These are phyloP conservation scores for Aporophyla lueneburgensis DNA, from an alignment of 2,888 invertebrate species.

Conservation along the genomic window DNA sequence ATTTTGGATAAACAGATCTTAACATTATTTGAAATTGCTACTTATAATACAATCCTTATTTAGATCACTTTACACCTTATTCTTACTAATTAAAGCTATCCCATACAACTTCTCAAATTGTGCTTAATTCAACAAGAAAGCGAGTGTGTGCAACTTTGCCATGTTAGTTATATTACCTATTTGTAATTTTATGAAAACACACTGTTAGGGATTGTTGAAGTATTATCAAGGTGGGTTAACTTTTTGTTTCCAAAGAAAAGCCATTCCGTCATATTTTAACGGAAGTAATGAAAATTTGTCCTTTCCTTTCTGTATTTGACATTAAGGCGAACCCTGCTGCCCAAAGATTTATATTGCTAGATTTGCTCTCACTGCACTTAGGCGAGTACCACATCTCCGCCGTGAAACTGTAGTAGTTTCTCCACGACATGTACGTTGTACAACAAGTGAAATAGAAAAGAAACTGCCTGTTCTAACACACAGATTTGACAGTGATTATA, in stretches of 20 bases:
- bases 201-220: constrained; percentile 35
- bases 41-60: constrained; percentile 72
- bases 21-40: constrained; percentile 63
- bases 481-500: too few relatives aligned
- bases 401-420: too few relatives aligned
- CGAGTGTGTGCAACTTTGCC: constrained; percentile 75
- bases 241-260: not conserved
- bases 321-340: not conserved
- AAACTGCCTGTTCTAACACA: too few relatives aligned
- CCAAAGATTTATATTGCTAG: not conserved
- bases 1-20: constrained; percentile 56
- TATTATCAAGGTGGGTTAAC: constrained; percentile 18
- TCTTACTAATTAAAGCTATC: constrained; percentile 90
- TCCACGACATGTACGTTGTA: too few relatives aligned
- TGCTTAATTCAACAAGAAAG: constrained; percentile 83
- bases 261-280: not conserved
- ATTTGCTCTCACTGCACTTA: not conserved
- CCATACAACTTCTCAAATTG: constrained; percentile 88
- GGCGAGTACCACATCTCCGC: too few relatives aligned
- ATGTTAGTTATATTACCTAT: constrained; percentile 48
- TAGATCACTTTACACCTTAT: constrained; percentile 80
- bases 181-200: constrained; percentile 28
- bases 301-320: not conserved
- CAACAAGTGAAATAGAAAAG: too few relatives aligned
- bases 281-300: not conserved